These are phyloP conservation scores for Drosophila pallidifrons DNA, from an alignment of 1,140 invertebrate genomes.

Conservation along the genomic window DNA sequence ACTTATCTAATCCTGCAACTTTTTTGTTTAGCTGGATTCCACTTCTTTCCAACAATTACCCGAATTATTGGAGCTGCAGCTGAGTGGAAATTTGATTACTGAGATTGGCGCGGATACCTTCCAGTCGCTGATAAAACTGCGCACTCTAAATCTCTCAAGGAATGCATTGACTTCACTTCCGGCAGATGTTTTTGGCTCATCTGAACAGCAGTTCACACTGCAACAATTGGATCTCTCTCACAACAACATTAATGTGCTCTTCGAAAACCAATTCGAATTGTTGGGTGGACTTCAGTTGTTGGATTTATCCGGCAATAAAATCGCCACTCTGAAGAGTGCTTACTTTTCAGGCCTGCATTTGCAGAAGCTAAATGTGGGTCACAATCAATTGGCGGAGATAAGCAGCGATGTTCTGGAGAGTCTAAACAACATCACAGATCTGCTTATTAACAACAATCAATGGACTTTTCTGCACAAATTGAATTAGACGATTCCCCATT, in stretches of 20 bases:
- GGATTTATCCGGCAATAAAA: conserved; percentile 66
- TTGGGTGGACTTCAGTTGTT: conserved; percentile 60
- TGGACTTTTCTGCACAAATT: conserved; percentile 67
- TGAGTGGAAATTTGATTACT: conserved; percentile 52
- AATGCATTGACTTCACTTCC: conserved; percentile 60
- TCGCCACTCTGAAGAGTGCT: conserved; percentile 46
- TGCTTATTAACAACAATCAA: conserved; percentile 77
- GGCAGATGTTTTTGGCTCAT: conserved; percentile 58
- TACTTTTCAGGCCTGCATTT: conserved; percentile 57
- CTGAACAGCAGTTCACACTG: conserved; percentile 32
- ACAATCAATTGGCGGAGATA: conserved; percentile 71
- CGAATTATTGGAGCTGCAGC: conserved; percentile 47
- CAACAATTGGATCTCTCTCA: conserved; percentile 63
- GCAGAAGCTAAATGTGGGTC: conserved; percentile 46
- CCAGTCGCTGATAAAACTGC: conserved; percentile 51
- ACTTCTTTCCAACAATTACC: conserved; percentile 53
- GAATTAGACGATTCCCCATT: conserved; percentile 59
- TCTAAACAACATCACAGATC: conserved; percentile 51
- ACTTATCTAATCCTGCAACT: too few species aligned
- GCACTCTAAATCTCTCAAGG: conserved; percentile 60
- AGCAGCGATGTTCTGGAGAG: conserved; percentile 51
- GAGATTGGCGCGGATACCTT: conserved; percentile 63
- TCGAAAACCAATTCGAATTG: conserved; percentile 56
- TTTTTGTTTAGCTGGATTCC: conserved; percentile 19
- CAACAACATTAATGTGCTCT: conserved; percentile 61